phyloP scores from a whole-genome alignment of 2,797 vertebrate species.

The Xiphorhynchus erythropygius region DNA sequence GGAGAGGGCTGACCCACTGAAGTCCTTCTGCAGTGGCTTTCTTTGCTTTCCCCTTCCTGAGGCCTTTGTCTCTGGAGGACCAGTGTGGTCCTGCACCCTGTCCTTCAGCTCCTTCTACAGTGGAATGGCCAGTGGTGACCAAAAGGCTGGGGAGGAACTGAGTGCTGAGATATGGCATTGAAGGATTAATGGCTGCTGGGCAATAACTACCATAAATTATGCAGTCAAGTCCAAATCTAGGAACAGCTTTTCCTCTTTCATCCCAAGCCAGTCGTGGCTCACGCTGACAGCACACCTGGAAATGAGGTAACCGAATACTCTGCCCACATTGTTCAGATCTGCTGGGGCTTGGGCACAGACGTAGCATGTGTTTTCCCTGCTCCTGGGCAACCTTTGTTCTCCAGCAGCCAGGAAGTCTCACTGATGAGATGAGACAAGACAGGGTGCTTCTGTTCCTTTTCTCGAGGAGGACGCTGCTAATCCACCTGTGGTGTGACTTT shows the following conservation, averaged over 20 bases:
- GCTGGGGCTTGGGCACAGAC: background rate
- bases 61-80: background rate
- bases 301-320: constrained; percentile 54
- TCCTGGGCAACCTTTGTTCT: constrained; percentile 49
- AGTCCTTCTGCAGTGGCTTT: background rate
- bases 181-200: background rate
- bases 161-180: background rate
- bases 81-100: no score
- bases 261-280: constrained; percentile 40
- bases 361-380: background rate
- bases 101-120: background rate
- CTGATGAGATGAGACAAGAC: background rate
- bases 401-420: background rate
- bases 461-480: background rate
- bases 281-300: constrained; percentile 56
- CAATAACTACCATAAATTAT: background rate
- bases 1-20: background rate
- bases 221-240: constrained; percentile 21
- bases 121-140: background rate
- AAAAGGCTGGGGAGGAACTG: background rate
- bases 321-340: constrained; percentile 36
- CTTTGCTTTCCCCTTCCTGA: background rate
- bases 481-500: background rate
- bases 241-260: constrained; percentile 31
- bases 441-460: background rate